Evolutionary conservation across 1,140 invertebrate genomes (phyloP).

Genomic region (Pantala flavescens): DNA sequence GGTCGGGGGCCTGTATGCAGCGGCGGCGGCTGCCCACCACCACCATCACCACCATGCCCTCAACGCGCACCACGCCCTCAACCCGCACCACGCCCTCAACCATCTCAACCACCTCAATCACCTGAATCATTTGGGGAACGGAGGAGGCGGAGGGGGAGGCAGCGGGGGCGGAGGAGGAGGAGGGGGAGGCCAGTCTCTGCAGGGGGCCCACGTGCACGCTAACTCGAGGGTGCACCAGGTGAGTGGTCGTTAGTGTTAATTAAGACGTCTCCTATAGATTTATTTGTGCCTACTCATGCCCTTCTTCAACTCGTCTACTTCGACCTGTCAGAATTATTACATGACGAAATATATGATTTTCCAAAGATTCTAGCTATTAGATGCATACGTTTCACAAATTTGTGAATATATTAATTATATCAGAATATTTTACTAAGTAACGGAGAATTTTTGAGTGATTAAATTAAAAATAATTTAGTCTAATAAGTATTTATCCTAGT

Average conservation of each 20-base stretch:
- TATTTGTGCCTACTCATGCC: neutral
- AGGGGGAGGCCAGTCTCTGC: neutral
- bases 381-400: too few relatives aligned
- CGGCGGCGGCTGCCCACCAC: neutral
- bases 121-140: neutral
- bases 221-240: neutral
- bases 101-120: neutral
- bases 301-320: neutral
- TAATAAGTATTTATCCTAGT: too few relatives aligned
- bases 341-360: too few relatives aligned
- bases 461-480: too few relatives aligned
- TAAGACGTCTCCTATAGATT: neutral
- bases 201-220: neutral
- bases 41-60: neutral
- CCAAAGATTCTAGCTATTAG: too few relatives aligned
- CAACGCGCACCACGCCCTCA: neutral
- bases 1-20: neutral
- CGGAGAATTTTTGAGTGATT: too few relatives aligned
- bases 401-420: too few relatives aligned
- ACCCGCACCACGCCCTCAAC: neutral
- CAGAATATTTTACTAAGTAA: too few relatives aligned
- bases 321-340: too few relatives aligned
- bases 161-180: neutral
- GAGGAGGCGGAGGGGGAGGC: neutral
- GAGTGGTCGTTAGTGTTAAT: neutral